Evolutionary conservation across 2,113 vertebrate genomes (phyloP), one percentile per base, ranked within the genome.

Genomic region (Manacus vitellinus): DNA sequence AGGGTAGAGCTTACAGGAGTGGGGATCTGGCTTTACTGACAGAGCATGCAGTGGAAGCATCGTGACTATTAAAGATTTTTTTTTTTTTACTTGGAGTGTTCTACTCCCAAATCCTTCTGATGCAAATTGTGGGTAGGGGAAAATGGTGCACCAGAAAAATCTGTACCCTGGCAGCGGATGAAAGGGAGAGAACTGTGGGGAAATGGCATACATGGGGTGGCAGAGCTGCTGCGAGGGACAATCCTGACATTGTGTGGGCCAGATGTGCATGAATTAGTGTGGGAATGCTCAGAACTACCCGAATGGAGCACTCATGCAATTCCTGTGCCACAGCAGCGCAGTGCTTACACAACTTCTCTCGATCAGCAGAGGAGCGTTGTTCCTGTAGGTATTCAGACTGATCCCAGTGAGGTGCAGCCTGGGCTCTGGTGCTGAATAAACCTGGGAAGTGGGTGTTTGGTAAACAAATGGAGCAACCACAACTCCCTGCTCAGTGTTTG

Each of bases 281-380:
- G 84, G 33, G 80, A 76, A 4, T 1, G 0, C 6, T 22, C 9
- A 9, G 7, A 68, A 4, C 20, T 4, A 73, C 46, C 62, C 72
- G 2, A 0, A 0, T 2, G 67, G 1, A 9, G 49, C 37, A 5
- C 6, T 1, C 28, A 1, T 11, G 72, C 70, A 8, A 1, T 10
- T 25, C 70, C 66, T 3, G 22, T 8, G 54, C 47, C 55, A 1
- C 25, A 33, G 66, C 24, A 0, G 20, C 0, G 2, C 14, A 2
- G 5, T 0, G 4, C 74, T 88, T 22, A 2, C 1, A 39, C 74
- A 74, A 21, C 85, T 10, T 3, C 59, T 24, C 20, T 11, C 2
- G 3, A 5, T 16, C 2, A 0, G 1, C 0, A 2, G 67, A 14
- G 65, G 17, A 9, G 20, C 12, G 30, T 2, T 2, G 1, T 23